Base-by-base conservation (phyloP, 2,888 invertebrate genomes). In the Eremobia ochroleuca region DNA sequence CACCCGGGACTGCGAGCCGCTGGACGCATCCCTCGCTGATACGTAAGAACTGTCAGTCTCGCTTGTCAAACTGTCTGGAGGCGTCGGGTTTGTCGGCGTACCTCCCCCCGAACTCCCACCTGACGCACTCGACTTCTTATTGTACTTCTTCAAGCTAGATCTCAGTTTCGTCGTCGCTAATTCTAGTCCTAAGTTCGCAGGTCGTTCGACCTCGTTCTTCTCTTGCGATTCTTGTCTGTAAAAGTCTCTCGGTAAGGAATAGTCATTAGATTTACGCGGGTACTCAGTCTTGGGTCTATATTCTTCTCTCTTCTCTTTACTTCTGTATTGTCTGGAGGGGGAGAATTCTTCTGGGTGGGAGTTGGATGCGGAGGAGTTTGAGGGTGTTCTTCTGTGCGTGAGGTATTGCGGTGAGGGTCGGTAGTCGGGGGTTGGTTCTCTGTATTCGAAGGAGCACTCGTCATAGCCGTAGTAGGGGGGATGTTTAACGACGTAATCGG, bases 31-130 rank as follows among this genome's bases (percentile, higher is more conserved):
- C 90, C 98, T 97, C 31, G 99, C 99, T 15, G 99, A 99, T 87
- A 98, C 98, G 93, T 99, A 99, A 64, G 98, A 98, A 90, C 98
- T 98, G 91, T 99, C 99, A 40, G 96, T 96, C 89, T 99, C 99
- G 90, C 98, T 98, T 0, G 98, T 98, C 79, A 98, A 92, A 85
- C 98, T 98, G 89, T 98, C 99, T 0, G 98, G 98, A 0, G 99
- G 98, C 11, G 99, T 98, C 2, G 98, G 98, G 93, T 98, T 98
- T 0, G 98, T 98, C 31, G 98, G 98, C 0, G 98, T 98, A 28
- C 97, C 97, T 0, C 97, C 98, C 0, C 98, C 97, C 0, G 98
- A 97, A 82, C 97, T 97, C 5, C 97, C 97, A 18, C 97, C 97
- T 6, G 97, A 96, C 4, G 96, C 95, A 68, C 95, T 96, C 1